Percentiles rank a stretch among this genome's conserved stretches.
Evolutionary conservation across 2,888 invertebrate species (phyloP).

Genomic region (Lutraria lutraria): DNA sequence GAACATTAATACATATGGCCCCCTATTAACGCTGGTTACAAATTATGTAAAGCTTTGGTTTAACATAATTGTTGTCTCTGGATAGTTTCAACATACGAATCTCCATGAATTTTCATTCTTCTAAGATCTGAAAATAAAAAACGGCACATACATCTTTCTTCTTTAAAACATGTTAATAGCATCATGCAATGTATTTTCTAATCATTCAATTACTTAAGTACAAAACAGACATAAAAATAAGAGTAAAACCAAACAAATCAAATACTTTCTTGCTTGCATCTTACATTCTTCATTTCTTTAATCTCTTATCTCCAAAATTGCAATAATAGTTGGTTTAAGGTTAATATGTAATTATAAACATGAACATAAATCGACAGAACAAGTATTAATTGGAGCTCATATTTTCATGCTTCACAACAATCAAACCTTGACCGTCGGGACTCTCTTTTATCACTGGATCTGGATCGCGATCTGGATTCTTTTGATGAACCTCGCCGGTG

Average conservation of each 20-base stretch:
- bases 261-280: too few relatives aligned
- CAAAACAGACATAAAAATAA: too few relatives aligned
- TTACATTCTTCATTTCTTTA: too few relatives aligned
- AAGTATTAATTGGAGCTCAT: not conserved
- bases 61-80: not conserved
- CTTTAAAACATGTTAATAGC: not conserved
- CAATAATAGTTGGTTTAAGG: too few relatives aligned
- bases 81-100: not conserved
- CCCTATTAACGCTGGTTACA: constrained; percentile 5
- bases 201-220: too few relatives aligned
- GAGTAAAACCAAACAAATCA: too few relatives aligned
- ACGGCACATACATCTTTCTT: not conserved
- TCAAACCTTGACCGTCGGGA: constrained; percentile 77
- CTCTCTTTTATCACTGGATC: constrained; percentile 60
- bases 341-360: too few relatives aligned
- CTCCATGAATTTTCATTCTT: not conserved
- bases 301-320: too few relatives aligned
- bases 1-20: not conserved
- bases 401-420: constrained; percentile 39
- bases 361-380: too few relatives aligned
- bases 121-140: not conserved
- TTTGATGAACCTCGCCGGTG: constrained; percentile 19
- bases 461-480: constrained; percentile 63
- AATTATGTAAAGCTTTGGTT: not conserved
- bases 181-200: too few relatives aligned